Percentiles rank a stretch among this genome's conserved stretches.
phyloP scores from a whole-genome alignment of 2,888 invertebrate species.

The Volucella zonaria region DNA sequence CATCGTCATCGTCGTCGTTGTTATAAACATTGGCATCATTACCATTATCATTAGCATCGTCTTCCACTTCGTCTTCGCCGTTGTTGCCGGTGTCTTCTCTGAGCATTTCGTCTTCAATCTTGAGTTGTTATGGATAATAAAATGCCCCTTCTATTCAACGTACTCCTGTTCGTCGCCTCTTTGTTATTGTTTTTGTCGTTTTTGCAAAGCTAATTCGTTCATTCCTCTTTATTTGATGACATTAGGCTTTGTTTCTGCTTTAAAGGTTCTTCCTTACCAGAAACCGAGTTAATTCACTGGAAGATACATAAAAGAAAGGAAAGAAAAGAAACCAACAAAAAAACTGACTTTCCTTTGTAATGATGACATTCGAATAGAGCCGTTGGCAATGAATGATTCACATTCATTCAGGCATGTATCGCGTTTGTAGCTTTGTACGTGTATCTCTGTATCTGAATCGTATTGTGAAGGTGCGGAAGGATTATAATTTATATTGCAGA shows the following conservation, averaged over 20 bases:
- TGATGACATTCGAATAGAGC: too few relatives aligned
- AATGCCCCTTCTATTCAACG: neutral
- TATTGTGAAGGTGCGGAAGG: too few relatives aligned
- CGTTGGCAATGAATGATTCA: too few relatives aligned
- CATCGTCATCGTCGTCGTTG: constrained; percentile 32
- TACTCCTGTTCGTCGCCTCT: neutral
- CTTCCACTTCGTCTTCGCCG: neutral
- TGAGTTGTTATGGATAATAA: constrained; percentile 22
- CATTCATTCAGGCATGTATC: too few relatives aligned
- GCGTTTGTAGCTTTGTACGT: too few relatives aligned
- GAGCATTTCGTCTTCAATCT: neutral
- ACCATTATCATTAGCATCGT: constrained; percentile 62
- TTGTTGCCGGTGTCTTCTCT: neutral
- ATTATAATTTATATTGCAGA: too few relatives aligned
- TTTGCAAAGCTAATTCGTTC: constrained; percentile 39
- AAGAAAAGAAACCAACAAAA: too few relatives aligned
- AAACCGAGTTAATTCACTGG: neutral
- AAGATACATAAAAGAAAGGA: neutral
- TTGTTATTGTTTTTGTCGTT: neutral
- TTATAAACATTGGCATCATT: constrained; percentile 54
- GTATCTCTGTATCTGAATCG: too few relatives aligned
- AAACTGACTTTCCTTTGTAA: neutral
- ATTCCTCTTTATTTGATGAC: constrained; percentile 30
- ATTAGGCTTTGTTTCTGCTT: constrained; percentile 21
- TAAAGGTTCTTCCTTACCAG: neutral